phyloP scores from a whole-genome alignment of 2,797 vertebrate genomes.

The Tangara arthus region DNA sequence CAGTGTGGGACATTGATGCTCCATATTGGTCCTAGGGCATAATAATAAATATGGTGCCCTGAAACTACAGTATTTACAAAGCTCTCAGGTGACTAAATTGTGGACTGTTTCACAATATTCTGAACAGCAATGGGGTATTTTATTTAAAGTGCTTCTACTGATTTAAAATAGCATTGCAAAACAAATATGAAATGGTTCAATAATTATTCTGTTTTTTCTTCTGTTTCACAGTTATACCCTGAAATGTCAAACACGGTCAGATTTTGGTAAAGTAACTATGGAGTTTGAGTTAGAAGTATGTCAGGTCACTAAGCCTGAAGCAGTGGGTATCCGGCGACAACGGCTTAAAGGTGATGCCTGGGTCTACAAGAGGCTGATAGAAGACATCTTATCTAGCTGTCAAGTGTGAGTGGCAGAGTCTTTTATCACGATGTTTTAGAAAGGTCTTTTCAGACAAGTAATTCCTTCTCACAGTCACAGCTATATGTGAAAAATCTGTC shows the following conservation, averaged over 20 bases:
- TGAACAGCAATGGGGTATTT: not conserved
- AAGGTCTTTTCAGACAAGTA: not conserved
- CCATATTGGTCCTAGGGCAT: not conserved
- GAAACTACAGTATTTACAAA: not conserved
- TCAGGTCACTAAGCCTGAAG: slow-evolving; percentile 82
- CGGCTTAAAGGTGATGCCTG: slow-evolving; percentile 93
- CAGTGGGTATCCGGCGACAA: slow-evolving; percentile 86
- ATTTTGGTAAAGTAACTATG: slow-evolving; percentile 91
- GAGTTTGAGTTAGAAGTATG: slow-evolving; percentile 95
- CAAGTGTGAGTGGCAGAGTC: slow-evolving; percentile 70
- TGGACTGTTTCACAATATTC: not conserved
- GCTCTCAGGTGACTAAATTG: not conserved
- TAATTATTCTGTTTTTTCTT: not conserved
- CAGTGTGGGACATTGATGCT: not conserved
- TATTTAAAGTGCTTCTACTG: not conserved
- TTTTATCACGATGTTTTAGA: not conserved
- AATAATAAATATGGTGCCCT: not conserved
- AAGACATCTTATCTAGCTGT: slow-evolving; percentile 87
- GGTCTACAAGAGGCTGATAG: slow-evolving; percentile 95
- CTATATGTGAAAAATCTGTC: slow-evolving; percentile 26
- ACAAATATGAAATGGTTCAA: not conserved
- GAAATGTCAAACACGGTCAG: slow-evolving; percentile 87
- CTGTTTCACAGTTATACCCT: slow-evolving; percentile 83
- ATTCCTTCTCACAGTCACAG: not conserved
- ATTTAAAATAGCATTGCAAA: not conserved